A percentile compares a stretch with the other conserved stretches of the same genome.
Conservation (phyloP, 2,113 vertebrate genomes). For the Naja naja region DNA sequence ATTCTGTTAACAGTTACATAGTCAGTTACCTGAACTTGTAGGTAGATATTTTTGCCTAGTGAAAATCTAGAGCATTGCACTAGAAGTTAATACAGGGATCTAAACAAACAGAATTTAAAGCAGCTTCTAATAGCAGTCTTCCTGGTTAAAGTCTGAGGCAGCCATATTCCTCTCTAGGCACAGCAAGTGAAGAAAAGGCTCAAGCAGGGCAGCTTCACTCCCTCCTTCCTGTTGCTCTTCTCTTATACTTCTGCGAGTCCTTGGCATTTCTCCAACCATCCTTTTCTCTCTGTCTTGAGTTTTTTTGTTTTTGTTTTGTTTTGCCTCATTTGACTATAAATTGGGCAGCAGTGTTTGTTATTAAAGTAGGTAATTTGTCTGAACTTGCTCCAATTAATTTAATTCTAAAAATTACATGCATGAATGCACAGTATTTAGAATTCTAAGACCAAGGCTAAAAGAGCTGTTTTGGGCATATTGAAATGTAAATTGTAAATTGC, state of each 20-base stretch:
- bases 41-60: neutral
- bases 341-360: neutral
- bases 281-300: neutral
- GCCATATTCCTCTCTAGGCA: neutral
- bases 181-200: neutral
- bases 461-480: neutral
- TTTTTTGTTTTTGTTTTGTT: neutral
- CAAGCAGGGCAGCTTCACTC: neutral
- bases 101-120: neutral
- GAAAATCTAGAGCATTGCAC: neutral
- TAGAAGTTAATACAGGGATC: neutral
- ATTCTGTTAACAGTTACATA: neutral
- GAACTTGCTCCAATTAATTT: neutral
- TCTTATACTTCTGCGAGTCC: neutral
- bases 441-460: neutral
- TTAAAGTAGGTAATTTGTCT: neutral
- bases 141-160: neutral
- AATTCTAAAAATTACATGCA: neutral
- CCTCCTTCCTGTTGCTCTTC: neutral
- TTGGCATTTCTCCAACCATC: neutral
- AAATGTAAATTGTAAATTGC: neutral
- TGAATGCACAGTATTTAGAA: neutral
- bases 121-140: neutral
- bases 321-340: neutral
- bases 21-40: neutral